Evolutionary conservation across 2,888 invertebrate species (phyloP).

Genomic region (Athripsodes cinereus): DNA sequence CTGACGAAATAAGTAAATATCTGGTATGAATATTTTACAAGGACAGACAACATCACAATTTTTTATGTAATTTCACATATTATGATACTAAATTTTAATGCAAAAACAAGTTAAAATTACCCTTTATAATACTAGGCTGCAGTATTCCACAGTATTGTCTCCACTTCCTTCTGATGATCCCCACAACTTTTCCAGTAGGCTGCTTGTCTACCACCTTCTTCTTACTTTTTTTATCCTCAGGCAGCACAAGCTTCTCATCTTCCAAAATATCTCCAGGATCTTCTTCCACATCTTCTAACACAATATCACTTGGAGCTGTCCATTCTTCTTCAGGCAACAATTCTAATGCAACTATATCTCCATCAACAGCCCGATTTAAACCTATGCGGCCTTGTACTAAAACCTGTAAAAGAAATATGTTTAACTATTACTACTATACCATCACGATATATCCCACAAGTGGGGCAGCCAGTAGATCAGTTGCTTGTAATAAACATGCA

Average conservation of each 20-base stretch:
- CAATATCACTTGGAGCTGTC: slow-evolving; percentile 83
- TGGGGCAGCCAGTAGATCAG: no score
- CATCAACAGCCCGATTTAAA: slow-evolving; percentile 91
- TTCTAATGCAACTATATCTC: slow-evolving; percentile 88
- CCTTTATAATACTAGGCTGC: slow-evolving; percentile 66
- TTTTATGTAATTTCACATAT: no score
- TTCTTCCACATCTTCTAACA: slow-evolving; percentile 68
- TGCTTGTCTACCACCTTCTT: slow-evolving; percentile 37
- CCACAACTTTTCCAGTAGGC: slow-evolving; percentile 81
- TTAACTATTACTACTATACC: no score
- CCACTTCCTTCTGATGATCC: slow-evolving; percentile 94
- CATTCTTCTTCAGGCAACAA: slow-evolving; percentile 84
- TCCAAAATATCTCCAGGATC: slow-evolving; percentile 64
- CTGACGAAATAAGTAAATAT: no score
- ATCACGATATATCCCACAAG: no score
- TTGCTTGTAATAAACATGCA: no score
- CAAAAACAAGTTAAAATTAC: no score
- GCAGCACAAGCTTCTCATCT: slow-evolving; percentile 48
- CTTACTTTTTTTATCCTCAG: slow-evolving; percentile 33
- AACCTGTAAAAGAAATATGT: slow-evolving; percentile 61
- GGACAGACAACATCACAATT: no score
- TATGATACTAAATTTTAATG: no score
- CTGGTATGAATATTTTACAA: no score
- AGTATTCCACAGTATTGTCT: slow-evolving; percentile 96
- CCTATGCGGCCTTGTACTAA: slow-evolving; percentile 78